Base-by-base conservation (phyloP, 2,888 invertebrate species). In the Leptopterna dolabrata region DNA sequence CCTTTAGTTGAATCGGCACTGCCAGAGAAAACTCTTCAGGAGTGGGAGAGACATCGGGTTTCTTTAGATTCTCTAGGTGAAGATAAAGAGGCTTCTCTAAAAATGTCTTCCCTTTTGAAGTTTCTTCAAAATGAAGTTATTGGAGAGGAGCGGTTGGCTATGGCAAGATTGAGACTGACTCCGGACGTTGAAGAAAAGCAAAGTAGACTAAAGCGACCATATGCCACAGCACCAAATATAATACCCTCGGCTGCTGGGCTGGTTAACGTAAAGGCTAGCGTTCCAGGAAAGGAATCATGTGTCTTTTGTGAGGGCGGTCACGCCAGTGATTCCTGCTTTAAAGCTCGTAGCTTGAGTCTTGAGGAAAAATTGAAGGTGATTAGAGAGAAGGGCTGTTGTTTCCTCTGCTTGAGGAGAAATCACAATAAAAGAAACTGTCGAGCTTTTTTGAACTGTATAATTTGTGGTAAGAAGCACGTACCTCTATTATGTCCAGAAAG, bases 21-120 rank as follows among this genome's bases (percentile, higher is more conserved):
- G n/a, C n/a, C n/a, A n/a, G 87, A 83, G 41, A 55, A 55, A 14
- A 11, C 36, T n/a, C n/a, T 87, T 1, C 87, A 82, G 16, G 82
- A 36, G 0, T 43, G 27, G 55, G 55, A 51, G 29, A 85, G 87
- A 82, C 29, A 87, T 24, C 78, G 87, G 16, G 24, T 16, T 47
- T 11, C 47, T 7, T 16, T 47, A 2, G 16, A 16, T 47, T 13
- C 47, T 16, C 14, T 7, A 16, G 2, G 16, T 16, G 13, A 13
- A 16, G 16, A 13, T 16, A 47, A n/a, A 47, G 13, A 47, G 2
- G 47, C 47, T 13, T 47, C 47, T 16, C 16, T 16, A 13, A 47
- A 7, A 16, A 47, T 47, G 47, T 47, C 47, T 16, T 16, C 47
- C 13, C 16, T 47, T 13, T 16, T 47, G 13, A 47, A 47, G 16